Evolutionary conservation across 2,888 invertebrate species (phyloP).

Genomic region (Drosophila percnosoma): DNA sequence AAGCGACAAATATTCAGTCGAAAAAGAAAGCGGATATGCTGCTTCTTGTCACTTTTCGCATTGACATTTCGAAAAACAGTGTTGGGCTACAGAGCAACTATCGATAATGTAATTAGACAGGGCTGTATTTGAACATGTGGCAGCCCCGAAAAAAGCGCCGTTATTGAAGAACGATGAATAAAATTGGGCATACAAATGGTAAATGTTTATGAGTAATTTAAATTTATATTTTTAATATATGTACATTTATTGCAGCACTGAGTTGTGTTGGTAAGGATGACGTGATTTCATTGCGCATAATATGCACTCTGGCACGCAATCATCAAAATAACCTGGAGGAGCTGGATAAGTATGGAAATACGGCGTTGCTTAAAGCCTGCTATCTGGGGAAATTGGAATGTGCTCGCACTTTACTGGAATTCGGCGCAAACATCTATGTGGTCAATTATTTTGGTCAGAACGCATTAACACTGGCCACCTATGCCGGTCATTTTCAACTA

Average conservation of each 20-base stretch:
- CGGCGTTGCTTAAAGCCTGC: slow-evolving; percentile 82
- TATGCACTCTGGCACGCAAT: slow-evolving; percentile 61
- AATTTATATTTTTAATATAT: not conserved
- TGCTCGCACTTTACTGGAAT: slow-evolving; percentile 69
- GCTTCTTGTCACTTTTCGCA: slow-evolving; percentile 43
- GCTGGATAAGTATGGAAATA: slow-evolving; percentile 82
- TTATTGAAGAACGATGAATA: slow-evolving; percentile 41
- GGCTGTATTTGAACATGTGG: not conserved
- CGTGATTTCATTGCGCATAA: slow-evolving; percentile 61
- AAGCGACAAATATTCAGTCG: slow-evolving; percentile 74
- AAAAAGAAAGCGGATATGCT: slow-evolving; percentile 79
- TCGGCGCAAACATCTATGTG: slow-evolving; percentile 74
- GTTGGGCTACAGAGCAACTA: slow-evolving; percentile 23
- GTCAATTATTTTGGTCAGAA: slow-evolving; percentile 84
- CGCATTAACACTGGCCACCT: slow-evolving; percentile 82
- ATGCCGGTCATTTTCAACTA: slow-evolving; percentile 69
- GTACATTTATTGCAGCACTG: slow-evolving; percentile 56
- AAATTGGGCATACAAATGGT: slow-evolving; percentile 53
- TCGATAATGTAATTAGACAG: slow-evolving; percentile 13
- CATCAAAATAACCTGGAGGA: slow-evolving; percentile 69
- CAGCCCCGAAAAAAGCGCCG: slow-evolving; percentile 43
- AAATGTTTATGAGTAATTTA: not conserved
- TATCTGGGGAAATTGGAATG: slow-evolving; percentile 75
- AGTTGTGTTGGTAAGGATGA: slow-evolving; percentile 71
- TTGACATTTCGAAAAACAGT: slow-evolving; percentile 58